A percentile compares a stretch with the other conserved stretches of the same genome.
Conservation (phyloP, 2,113 vertebrate genomes). For the Puffinus mauretanicus region DNA sequence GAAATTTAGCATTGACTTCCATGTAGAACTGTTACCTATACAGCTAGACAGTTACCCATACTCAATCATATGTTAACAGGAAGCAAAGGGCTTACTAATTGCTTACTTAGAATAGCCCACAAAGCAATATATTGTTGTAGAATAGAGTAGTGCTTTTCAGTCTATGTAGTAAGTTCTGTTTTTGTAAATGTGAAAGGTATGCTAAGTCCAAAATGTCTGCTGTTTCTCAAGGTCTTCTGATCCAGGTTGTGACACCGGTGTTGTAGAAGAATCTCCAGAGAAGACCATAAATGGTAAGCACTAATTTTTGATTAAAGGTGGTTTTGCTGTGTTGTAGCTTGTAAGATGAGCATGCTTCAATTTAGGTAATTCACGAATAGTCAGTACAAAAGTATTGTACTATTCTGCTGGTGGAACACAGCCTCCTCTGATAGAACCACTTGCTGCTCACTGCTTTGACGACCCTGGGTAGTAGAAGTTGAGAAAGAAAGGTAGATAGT, state of each 20-base stretch:
- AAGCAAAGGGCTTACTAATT: background rate
- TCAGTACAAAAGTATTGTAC: background rate
- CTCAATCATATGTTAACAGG: background rate
- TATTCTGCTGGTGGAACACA: background rate
- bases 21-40: background rate
- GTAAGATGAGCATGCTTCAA: background rate
- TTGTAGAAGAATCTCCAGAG: constrained; percentile 94
- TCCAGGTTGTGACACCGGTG: constrained; percentile 70
- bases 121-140: background rate
- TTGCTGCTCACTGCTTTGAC: background rate
- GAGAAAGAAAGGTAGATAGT: background rate
- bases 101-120: background rate
- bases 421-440: background rate
- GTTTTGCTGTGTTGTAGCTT: background rate
- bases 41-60: background rate
- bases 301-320: background rate
- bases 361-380: background rate
- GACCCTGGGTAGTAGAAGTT: background rate
- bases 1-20: background rate
- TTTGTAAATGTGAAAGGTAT: background rate
- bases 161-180: background rate
- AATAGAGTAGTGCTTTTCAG: background rate
- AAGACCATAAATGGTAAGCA: constrained; percentile 81
- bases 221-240: constrained; percentile 78
- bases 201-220: background rate